A percentile compares a stretch with the other conserved stretches of the same genome.
phyloP scores from a whole-genome alignment of 2,113 vertebrate genomes.

The Tragulus kanchil region DNA sequence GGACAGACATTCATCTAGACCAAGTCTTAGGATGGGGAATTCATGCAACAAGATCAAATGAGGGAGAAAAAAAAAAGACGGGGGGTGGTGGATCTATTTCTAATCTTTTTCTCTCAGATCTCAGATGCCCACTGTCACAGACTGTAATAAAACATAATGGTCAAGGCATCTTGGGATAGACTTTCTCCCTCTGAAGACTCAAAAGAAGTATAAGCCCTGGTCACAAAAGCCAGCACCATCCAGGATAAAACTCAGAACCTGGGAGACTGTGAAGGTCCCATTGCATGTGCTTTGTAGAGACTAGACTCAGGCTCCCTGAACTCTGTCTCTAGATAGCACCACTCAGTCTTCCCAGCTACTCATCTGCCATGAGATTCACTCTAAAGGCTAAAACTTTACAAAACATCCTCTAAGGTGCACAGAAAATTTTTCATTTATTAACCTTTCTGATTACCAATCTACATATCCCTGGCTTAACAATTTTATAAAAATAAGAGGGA shows the following conservation, averaged over 20 bases:
- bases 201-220: background rate
- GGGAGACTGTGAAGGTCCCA: background rate
- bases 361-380: background rate
- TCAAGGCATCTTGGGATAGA: background rate
- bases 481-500: background rate
- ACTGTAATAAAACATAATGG: background rate
- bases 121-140: background rate
- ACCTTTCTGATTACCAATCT: background rate
- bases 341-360: background rate
- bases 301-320: background rate
- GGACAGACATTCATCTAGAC: background rate
- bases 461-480: background rate
- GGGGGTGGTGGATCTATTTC: background rate
- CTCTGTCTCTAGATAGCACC: background rate
- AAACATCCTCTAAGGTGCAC: background rate
- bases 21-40: background rate
- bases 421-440: background rate
- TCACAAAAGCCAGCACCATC: background rate
- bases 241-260: background rate
- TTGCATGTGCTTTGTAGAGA: background rate
- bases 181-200: background rate
- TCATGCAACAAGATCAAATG: background rate
- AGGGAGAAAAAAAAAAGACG: background rate
- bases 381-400: background rate
- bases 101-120: background rate